phyloP scores from a whole-genome alignment of 2,113 vertebrate species.

The Agelaius tricolor region DNA sequence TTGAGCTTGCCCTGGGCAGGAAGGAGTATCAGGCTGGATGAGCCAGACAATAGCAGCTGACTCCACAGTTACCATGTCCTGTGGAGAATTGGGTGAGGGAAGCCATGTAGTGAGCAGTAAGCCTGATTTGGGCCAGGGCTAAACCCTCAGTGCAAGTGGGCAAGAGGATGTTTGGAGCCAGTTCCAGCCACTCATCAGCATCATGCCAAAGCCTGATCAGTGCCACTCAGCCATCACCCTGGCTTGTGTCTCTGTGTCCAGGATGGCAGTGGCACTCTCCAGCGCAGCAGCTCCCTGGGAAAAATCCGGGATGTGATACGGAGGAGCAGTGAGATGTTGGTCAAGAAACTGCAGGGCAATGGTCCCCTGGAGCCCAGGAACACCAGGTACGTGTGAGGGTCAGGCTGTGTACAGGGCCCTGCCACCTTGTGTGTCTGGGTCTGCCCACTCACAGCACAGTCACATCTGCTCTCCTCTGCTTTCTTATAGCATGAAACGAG shows the following conservation, averaged over 20 bases:
- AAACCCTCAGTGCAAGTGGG: not conserved
- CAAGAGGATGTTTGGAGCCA: not conserved
- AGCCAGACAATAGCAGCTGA: not conserved
- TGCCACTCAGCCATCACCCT: not conserved
- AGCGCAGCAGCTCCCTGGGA: slow-evolving; percentile 91
- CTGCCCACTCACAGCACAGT: not conserved
- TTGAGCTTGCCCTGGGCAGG: not conserved
- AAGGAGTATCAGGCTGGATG: not conserved
- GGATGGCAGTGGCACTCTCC: slow-evolving; percentile 90
- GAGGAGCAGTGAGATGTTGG: slow-evolving; percentile 94
- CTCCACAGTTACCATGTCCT: not conserved
- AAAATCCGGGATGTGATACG: slow-evolving; percentile 91
- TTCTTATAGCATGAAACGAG: slow-evolving; percentile 89
- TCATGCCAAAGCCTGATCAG: not conserved
- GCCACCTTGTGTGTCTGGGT: not conserved
- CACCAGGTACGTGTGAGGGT: slow-evolving; percentile 59
- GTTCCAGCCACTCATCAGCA: not conserved
- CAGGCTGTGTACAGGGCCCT: too few relatives aligned
- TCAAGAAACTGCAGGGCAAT: slow-evolving; percentile 93
- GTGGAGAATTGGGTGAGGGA: not conserved
- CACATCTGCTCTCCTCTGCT: not conserved
- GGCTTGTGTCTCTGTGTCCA: slow-evolving; percentile 72
- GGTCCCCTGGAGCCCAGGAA: slow-evolving; percentile 84
- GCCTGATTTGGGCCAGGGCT: not conserved
- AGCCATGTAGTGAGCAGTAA: not conserved